Base-by-base conservation (phyloP, 2,113 vertebrate genomes). In the Oryzias javanicus region DNA sequence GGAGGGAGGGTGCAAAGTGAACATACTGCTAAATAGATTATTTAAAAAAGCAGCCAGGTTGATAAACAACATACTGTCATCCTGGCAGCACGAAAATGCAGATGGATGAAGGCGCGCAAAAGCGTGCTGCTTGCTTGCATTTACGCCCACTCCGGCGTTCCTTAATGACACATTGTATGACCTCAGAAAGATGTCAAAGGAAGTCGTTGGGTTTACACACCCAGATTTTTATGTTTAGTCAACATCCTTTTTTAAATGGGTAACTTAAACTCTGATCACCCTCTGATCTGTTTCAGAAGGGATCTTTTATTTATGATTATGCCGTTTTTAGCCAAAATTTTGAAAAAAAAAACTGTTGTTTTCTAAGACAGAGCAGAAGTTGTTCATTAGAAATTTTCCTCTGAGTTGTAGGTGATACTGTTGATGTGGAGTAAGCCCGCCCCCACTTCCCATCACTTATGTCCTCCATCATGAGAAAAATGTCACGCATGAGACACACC, bases 21-120 rank as follows among this genome's bases (percentile, higher is more conserved):
- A 65, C 81, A 81, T 76, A 80, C 74, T 85, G 82, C 59, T 72
- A 83, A 85, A 81, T 60, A 74, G 72, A 87, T 81, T 75, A 66
- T 76, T 77, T 76, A 60, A 66, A 78, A 74, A 81, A 81, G 10
- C 76, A 80, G 56, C 35, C 20, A 67, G 67, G 56, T 60, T 80
- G 62, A 81, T 70, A 53, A 84, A 81, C 53, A 83, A 59, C 83
- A 86, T 81, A 65, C 73, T 80, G 77, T 60, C 70, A 56, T 53
- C 8, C 71, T 80, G 70, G 73, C 65, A 72, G 22, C 13, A 19
- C 35, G 17, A 41, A 60, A 52, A 67, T 74, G 49, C 66, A 80
- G 78, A 68, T 79, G 72, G 65, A 72, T 51, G 44, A 44, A 60
- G 41, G 73, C 55, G 42, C 12, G 57, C 40, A 60, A 49, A 67